These are phyloP conservation scores for Aphidius ervi DNA, from an alignment of 1,140 invertebrate genomes.

Conservation along the genomic window DNA sequence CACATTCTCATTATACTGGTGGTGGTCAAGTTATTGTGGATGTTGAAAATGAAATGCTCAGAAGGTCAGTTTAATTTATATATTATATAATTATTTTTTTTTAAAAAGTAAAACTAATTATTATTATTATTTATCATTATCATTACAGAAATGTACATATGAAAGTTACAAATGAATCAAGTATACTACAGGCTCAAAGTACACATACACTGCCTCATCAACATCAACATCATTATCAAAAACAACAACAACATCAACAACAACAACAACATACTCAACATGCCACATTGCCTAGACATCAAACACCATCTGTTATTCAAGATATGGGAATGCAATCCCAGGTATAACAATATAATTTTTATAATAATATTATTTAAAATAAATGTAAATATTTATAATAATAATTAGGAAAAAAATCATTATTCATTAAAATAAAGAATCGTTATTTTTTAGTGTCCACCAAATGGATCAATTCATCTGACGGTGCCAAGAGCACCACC, in stretches of 20 bases:
- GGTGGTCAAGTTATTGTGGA: constrained; percentile 67
- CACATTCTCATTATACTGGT: constrained; percentile 44
- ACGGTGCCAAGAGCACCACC: constrained; percentile 57
- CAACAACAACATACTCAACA: constrained; percentile 54
- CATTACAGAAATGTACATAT: constrained; percentile 44
- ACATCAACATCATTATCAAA: constrained; percentile 55
- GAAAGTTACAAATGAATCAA: constrained; percentile 58
- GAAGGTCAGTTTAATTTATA: constrained; percentile 44
- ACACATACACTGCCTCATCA: constrained; percentile 55
- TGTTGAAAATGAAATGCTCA: constrained; percentile 72
- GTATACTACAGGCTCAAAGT: constrained; percentile 52
- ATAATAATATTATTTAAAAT: constrained; percentile 11
- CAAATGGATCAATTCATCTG: constrained; percentile 58
- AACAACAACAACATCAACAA: constrained; percentile 54
- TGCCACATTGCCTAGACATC: constrained; percentile 42
- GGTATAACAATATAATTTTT: constrained; percentile 26
- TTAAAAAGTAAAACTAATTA: neutral
- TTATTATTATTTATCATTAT: constrained; percentile 9
- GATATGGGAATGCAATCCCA: constrained; percentile 43
- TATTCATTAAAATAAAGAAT: too few species aligned
- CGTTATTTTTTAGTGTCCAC: constrained; percentile 46
- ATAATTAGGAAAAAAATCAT: neutral
- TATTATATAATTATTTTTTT: neutral
- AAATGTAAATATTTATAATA: constrained; percentile 2
- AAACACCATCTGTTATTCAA: constrained; percentile 39